These are phyloP conservation scores for Pollenia amentaria DNA, from an alignment of 2,888 invertebrate genomes.

Conservation along the genomic window DNA sequence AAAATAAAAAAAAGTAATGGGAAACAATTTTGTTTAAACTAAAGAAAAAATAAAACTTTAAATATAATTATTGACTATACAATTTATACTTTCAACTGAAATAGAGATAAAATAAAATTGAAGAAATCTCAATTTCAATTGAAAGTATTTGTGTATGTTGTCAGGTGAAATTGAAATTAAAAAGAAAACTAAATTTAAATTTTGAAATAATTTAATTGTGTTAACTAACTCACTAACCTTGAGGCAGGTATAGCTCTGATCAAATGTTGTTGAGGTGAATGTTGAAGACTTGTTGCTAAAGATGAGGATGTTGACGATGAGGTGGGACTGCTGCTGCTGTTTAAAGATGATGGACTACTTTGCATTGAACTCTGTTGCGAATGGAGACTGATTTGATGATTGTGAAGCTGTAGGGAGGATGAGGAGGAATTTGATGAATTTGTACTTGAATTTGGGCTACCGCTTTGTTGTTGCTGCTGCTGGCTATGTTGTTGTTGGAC, in stretches of 20 bases:
- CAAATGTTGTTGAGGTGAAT: slow-evolving; percentile 81
- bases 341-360: slow-evolving; percentile 74
- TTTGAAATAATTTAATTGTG: neutral
- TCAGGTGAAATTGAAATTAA: slow-evolving; percentile 5
- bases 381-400: slow-evolving; percentile 64
- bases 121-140: slow-evolving; percentile 15
- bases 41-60: neutral
- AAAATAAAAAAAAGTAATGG: slow-evolving; percentile 24
- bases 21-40: slow-evolving; percentile 4
- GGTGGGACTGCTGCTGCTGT: slow-evolving; percentile 65
- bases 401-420: slow-evolving; percentile 50
- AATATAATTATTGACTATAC: neutral
- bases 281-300: slow-evolving; percentile 76
- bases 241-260: slow-evolving; percentile 83
- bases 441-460: slow-evolving; percentile 65
- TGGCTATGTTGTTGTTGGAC: slow-evolving; percentile 77
- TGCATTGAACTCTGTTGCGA: slow-evolving; percentile 73
- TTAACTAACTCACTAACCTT: slow-evolving; percentile 79
- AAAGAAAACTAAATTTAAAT: neutral
- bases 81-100: neutral
- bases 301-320: slow-evolving; percentile 73
- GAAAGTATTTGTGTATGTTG: slow-evolving; percentile 4
- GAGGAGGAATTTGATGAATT: slow-evolving; percentile 66
- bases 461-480: slow-evolving; percentile 67
- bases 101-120: neutral